Evolutionary conservation across 2,113 vertebrate genomes (phyloP).

Genomic region (Dendrocopos noguchii): DNA sequence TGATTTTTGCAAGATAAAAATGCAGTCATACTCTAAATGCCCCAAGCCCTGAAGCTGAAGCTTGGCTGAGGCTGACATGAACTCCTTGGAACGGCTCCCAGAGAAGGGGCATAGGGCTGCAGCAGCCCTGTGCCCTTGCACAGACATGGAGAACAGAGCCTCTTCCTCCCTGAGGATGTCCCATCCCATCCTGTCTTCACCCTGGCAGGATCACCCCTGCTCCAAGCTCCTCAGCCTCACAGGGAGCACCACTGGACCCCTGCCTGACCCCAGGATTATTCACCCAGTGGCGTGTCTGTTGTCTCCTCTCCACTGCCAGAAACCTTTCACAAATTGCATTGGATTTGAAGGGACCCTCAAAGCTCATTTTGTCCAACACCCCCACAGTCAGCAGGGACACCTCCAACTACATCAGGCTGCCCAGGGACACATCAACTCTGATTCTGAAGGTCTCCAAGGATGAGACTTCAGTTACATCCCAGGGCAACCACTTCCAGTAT

Average conservation of each 20-base stretch:
- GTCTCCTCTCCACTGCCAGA: neutral
- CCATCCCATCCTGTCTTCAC: rapidly evolving
- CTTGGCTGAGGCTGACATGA: neutral
- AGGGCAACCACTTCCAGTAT: too few relatives aligned
- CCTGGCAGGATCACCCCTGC: neutral
- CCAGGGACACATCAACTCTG: too few relatives aligned
- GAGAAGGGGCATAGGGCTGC: rapidly evolving
- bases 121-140: neutral
- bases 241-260: too few relatives aligned
- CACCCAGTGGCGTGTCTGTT: rapidly evolving
- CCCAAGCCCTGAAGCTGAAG: too few relatives aligned
- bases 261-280: too few relatives aligned
- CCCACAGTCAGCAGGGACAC: too few relatives aligned
- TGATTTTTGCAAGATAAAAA: neutral
- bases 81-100: neutral
- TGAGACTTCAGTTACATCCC: too few relatives aligned
- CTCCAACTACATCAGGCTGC: too few relatives aligned
- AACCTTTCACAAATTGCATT: neutral
- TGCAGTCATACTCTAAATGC: neutral
- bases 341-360: too few relatives aligned
- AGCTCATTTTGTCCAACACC: too few relatives aligned
- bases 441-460: too few relatives aligned
- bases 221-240: rapidly evolving
- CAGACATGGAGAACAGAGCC: neutral
- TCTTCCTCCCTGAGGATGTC: neutral